Base-by-base conservation (phyloP, 2,797 vertebrate species). In the Rhynchonycteris naso region DNA sequence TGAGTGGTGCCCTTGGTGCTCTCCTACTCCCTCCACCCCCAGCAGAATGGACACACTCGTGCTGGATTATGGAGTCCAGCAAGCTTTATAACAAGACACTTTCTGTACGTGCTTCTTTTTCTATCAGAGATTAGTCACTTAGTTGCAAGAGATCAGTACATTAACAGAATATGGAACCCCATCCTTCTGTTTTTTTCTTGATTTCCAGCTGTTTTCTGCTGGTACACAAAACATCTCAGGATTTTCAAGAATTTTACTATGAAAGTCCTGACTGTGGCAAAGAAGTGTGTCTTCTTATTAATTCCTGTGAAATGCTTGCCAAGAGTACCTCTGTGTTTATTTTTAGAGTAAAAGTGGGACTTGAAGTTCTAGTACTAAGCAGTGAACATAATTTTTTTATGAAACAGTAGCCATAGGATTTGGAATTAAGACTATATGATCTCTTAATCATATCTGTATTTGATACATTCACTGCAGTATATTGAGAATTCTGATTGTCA, bases 381-480 rank as follows among this genome's bases (percentile, higher is more conserved):
- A 90, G 38, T 59, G 33, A 74, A 18, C 33, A 63, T 59, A 69
- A 26, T 86, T 95, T 76, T 95, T 76, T 93, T 85, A 35, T 63
- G 54, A 24, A 89, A 76, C 19, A 33, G 15, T 71, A 50, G 22
- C 74, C 54, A 19, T 38, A 47, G 35, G 24, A 75, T 93, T 71
- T 94, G n/a, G 59, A 65, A 88, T 94, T 72, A 69, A 80, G 61
- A 59, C n/a, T 69, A 0, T 50, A 5, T 43, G 43, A 30, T 58
- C 15, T 47, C 54, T 61, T 88, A 84, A 58, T 56, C 61, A 69
- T 19, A 43, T 85, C 26, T 76, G 3, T 54, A 56, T 84, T 72
- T 61, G 33, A 72, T 92, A 50, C 12, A 47, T 59, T 35, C 24
- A 71, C 38, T 83, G 38, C 7, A 74, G 21, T 59, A 10, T 90